These are phyloP conservation scores for Eolophus roseicapilla DNA, from an alignment of 2,113 vertebrate genomes.

Conservation along the genomic window DNA sequence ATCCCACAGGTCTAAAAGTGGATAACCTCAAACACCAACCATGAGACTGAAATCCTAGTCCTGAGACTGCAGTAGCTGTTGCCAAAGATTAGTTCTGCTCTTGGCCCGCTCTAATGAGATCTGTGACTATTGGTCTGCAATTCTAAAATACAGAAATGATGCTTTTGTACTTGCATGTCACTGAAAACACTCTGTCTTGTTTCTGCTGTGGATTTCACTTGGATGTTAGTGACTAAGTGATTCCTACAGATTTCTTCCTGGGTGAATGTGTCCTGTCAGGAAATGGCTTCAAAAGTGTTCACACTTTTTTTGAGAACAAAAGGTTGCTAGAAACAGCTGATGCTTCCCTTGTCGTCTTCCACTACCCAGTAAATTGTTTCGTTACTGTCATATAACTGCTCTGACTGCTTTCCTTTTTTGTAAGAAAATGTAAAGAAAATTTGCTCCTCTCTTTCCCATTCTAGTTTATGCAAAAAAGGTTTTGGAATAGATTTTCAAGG, in stretches of 20 bases:
- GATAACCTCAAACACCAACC: background rate
- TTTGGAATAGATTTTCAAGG: background rate
- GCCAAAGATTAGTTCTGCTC: background rate
- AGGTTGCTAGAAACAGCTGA: background rate
- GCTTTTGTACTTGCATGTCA: background rate
- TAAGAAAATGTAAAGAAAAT: background rate
- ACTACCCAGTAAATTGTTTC: background rate
- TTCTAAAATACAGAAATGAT: background rate
- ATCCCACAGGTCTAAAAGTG: background rate
- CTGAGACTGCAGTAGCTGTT: background rate
- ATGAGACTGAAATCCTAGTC: background rate
- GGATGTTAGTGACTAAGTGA: background rate
- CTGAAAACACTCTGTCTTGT: background rate
- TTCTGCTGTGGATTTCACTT: background rate
- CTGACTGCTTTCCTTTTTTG: background rate
- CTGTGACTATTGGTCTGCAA: background rate
- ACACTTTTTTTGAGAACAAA: background rate
- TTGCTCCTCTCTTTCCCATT: background rate
- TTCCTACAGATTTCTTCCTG: background rate
- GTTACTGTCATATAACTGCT: background rate
- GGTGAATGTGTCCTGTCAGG: background rate
- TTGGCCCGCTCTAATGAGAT: background rate
- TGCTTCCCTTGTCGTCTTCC: background rate
- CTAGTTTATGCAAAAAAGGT: background rate
- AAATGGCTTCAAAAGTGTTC: background rate